Evolutionary conservation across 1,140 invertebrate species (phyloP).

Genomic region (Brachionus plicatilis): DNA sequence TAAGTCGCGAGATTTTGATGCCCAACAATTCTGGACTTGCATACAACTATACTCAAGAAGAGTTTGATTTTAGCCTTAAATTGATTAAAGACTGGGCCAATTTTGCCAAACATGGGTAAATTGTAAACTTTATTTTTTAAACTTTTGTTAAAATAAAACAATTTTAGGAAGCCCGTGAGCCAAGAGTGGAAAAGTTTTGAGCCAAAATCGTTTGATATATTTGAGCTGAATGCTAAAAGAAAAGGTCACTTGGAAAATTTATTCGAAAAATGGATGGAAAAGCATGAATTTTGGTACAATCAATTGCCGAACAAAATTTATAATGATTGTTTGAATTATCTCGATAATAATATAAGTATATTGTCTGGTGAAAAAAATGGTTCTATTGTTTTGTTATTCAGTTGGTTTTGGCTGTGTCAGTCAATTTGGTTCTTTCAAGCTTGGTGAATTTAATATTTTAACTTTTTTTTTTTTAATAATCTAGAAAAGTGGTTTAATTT

Average conservation of each 20-base stretch:
- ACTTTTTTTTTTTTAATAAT: background rate
- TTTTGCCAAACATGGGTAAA: constrained; percentile 93
- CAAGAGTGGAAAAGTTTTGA: background rate
- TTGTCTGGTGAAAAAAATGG: background rate
- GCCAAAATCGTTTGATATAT: background rate
- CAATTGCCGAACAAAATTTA: constrained; percentile 31
- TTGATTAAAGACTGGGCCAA: constrained; percentile 74
- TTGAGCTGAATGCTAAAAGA: background rate
- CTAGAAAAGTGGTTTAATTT: background rate
- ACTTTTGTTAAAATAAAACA: background rate
- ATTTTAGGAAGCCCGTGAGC: background rate
- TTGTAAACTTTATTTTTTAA: background rate
- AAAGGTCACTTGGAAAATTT: background rate
- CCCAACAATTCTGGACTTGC: background rate
- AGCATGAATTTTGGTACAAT: constrained; percentile 27
- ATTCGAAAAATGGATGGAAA: background rate
- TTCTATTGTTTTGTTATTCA: background rate
- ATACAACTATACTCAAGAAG: constrained; percentile 17
- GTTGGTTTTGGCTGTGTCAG: background rate
- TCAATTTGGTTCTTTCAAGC: background rate
- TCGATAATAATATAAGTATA: background rate
- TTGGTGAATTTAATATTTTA: background rate
- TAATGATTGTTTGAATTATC: background rate
- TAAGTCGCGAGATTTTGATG: constrained; percentile 1
- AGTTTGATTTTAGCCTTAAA: background rate